Base-by-base conservation (phyloP, 1,140 invertebrate genomes). In the Battus philenor region DNA sequence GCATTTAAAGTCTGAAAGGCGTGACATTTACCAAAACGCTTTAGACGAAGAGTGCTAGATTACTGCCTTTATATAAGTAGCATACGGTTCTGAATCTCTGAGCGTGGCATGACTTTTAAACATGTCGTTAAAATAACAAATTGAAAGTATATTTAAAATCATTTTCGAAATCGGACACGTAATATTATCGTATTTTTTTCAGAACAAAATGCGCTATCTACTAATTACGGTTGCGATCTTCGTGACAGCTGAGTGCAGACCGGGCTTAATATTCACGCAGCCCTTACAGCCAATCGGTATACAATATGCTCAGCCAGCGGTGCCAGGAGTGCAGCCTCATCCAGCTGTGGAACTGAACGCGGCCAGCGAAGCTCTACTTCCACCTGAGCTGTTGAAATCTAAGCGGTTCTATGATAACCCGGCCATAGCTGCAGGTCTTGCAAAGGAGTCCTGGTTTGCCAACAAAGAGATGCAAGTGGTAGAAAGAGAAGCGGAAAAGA, bases 391-490 rank as follows among this genome's bases (percentile, higher is more conserved):
- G 1, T 64, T 88, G 31, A 93, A 94, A 62, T 87, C 90, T 0
- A 79, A 82, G 44, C 86, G 86, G 10, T 94, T 94, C 68, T 95
- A 93, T 64, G 91, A 91, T 54, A 91, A 95, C 78, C 93, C 93
- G 0, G 66, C 77, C 3, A 89, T 93, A 4, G 93, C 91, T 7
- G 89, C 89, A 7, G 89, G 87, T 0, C 77, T 95, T 2, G 92
- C 93, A 1, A 90, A 91, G 56, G 91, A 93, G 56, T 93, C 92
- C 1, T 93, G 93, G 91, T 90, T 93, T 39, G 86, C 87, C 0
- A 87, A 90, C 34, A 93, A 93, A 63, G 92, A 94, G 73, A 90
- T 89, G 75, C 91, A 90, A 33, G 92, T 94, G 1, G 87, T 90
- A 17, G 87, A 94, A 61, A 87, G 93, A 2, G 92, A 94, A 63